Percentiles rank a stretch among this genome's conserved stretches.
phyloP scores from a whole-genome alignment of 2,888 invertebrate genomes.

The Meta bourneti region DNA sequence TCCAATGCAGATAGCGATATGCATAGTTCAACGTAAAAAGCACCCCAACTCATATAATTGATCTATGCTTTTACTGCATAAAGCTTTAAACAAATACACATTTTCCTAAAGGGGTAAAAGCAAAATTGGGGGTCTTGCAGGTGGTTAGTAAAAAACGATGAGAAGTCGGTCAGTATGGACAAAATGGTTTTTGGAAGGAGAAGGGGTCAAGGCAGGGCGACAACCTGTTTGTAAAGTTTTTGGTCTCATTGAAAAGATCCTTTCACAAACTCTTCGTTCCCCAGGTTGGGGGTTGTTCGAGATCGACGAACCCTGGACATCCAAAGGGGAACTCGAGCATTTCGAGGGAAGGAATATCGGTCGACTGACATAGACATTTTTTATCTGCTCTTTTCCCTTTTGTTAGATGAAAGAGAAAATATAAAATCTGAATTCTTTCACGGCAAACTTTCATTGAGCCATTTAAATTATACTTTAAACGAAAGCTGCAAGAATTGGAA shows the following conservation, averaged over 20 bases:
- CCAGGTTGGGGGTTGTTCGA: background rate
- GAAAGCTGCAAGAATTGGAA: too few species aligned
- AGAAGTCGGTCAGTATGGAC: conserved; percentile 21
- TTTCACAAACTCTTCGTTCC: conserved; percentile 8
- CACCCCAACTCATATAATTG: too few species aligned
- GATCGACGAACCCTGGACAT: conserved; percentile 32
- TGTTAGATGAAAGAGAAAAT: background rate
- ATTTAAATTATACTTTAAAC: background rate
- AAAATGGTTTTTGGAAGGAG: background rate
- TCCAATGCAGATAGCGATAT: too few species aligned
- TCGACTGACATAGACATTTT: background rate
- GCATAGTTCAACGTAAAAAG: too few species aligned
- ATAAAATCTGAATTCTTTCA: background rate
- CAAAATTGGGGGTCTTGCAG: background rate
- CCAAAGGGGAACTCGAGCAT: background rate
- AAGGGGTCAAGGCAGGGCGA: conserved; percentile 42
- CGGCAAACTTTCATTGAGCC: conserved; percentile 2
- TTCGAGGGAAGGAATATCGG: background rate
- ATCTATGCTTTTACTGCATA: too few species aligned
- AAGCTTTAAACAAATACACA: too few species aligned
- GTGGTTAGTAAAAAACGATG: background rate
- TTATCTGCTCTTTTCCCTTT: background rate
- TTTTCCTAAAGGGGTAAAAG: too few species aligned
- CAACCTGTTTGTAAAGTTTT: conserved; percentile 4
- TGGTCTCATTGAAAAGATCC: background rate